Evolutionary conservation across 2,888 invertebrate genomes (phyloP).

Genomic region (Gnatocerus cornutus): DNA sequence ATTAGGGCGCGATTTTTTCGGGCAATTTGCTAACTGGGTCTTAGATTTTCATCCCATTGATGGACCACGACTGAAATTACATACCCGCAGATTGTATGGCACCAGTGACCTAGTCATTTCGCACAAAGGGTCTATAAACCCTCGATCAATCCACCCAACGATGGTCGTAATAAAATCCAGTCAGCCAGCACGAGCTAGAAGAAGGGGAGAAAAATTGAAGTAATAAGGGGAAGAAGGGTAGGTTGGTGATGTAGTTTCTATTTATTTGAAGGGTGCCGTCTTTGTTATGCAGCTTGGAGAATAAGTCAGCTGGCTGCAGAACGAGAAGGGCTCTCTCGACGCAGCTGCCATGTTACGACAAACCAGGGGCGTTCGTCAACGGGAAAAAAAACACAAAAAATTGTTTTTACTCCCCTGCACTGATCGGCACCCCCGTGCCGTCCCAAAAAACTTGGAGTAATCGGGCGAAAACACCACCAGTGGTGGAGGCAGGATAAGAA

Average conservation of each 20-base stretch:
- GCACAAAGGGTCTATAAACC: slow-evolving; percentile 44
- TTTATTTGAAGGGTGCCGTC: slow-evolving; percentile 67
- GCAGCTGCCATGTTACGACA: slow-evolving; percentile 60
- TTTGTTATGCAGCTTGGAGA: slow-evolving; percentile 69
- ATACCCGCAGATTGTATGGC: slow-evolving; percentile 52
- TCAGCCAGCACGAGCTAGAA: slow-evolving; percentile 56
- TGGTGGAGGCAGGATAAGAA: too few species aligned
- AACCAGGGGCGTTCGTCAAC: slow-evolving; percentile 56
- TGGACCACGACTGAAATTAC: slow-evolving; percentile 50
- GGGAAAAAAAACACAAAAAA: neutral
- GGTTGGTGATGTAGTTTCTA: slow-evolving; percentile 60
- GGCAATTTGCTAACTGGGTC: slow-evolving; percentile 12
- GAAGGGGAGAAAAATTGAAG: slow-evolving; percentile 59
- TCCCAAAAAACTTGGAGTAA: too few species aligned
- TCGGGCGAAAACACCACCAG: too few species aligned
- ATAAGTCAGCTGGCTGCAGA: slow-evolving; percentile 70
- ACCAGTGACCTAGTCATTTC: slow-evolving; percentile 63
- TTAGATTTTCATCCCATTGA: slow-evolving; percentile 35
- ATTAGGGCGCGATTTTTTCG: neutral
- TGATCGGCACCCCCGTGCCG: too few species aligned
- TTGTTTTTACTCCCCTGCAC: too few species aligned
- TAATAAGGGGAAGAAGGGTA: slow-evolving; percentile 63
- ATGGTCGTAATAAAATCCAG: slow-evolving; percentile 52
- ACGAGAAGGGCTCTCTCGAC: slow-evolving; percentile 52
- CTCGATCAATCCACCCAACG: slow-evolving; percentile 55